Percentiles rank a stretch among this genome's conserved stretches.
Conservation (phyloP, 1,140 invertebrate species). For the Pseudomyrmex pallidus region DNA sequence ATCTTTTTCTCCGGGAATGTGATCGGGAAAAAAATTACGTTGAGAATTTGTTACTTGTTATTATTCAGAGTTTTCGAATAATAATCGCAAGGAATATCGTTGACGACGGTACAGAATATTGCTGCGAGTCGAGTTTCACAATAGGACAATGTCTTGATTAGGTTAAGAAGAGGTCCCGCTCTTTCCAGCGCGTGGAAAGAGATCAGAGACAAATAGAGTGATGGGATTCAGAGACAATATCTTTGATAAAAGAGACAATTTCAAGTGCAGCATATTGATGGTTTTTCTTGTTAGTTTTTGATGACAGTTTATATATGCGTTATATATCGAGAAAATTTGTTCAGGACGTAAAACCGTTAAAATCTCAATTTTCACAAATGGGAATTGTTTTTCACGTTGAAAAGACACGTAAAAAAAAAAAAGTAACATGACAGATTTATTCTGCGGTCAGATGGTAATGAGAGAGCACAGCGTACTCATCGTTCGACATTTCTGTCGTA, state of each 20-base stretch:
- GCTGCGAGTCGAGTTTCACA: slow-evolving; percentile 9
- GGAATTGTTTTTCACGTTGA: background rate
- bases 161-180: slow-evolving; percentile 42
- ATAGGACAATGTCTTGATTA: slow-evolving; percentile 39
- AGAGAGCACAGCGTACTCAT: background rate
- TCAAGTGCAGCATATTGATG: background rate
- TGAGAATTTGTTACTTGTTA: slow-evolving; percentile 2
- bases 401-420: background rate
- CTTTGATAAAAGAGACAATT: slow-evolving; percentile 2
- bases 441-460: background rate
- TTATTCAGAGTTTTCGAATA: background rate
- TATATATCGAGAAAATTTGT: background rate
- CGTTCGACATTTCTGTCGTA: background rate
- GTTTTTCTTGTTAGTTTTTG: slow-evolving; percentile 32
- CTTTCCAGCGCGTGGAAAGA: slow-evolving; percentile 40
- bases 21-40: background rate
- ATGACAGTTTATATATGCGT: background rate
- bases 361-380: background rate
- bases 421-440: background rate
- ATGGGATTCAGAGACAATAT: background rate
- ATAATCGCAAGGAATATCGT: background rate
- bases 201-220: too few species aligned
- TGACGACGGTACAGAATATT: slow-evolving; percentile 7
- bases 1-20: slow-evolving; percentile 6
- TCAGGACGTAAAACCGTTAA: background rate